Evolutionary conservation across 2,888 invertebrate species (phyloP), one percentile per base, ranked within the genome.

Genomic region (Petrolisthes manimaculis): DNA sequence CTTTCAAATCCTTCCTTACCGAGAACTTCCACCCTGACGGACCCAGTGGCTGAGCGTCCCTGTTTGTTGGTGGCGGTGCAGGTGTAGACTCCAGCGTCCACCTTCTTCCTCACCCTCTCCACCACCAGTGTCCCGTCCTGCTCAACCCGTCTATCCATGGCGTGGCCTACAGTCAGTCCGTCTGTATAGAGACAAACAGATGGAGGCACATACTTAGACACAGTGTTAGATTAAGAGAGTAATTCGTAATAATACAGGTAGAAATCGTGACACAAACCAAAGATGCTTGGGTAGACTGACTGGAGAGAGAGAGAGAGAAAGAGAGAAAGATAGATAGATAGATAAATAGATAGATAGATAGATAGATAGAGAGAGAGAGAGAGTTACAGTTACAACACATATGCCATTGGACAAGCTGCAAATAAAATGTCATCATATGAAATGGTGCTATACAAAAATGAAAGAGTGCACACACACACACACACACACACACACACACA

Each of bases 71-170:
- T 77, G 74, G 90, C 90, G 6, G 83, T 88, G 86, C 90, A 90
- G 67, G 89, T 86, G 88, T 90, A 90, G n/a, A 86, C 80, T 14
- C 90, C 90, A 37, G 81, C 89, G 86, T 90, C 90, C 12, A 78
- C 86, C 6, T 83, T 88, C 53, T 84, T 71, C 55, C 84, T 56
- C 5, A 88, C 90, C 37, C 53, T 18, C 55, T 85, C 88, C 55
- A 90, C 75, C 55, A 88, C 71, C 86, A 90, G 84, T 6, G 81
- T 69, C 0, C 90, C 90, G 12, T 89, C 86, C 37, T 21, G 71
- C 80, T 81, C 61, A 5, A 84, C 79, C 3, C 79, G 75, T 9
- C 84, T 78, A 21, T 80, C 86, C 55, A 80, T 75, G 51, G 55
- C 67, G 56, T n/a, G 77, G 8, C 80, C 75, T 69, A 89, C 83